Base-by-base conservation (phyloP, 30 jellyfish, hydroid and myxozoan species). In the Turritopsis dohrnii region DNA sequence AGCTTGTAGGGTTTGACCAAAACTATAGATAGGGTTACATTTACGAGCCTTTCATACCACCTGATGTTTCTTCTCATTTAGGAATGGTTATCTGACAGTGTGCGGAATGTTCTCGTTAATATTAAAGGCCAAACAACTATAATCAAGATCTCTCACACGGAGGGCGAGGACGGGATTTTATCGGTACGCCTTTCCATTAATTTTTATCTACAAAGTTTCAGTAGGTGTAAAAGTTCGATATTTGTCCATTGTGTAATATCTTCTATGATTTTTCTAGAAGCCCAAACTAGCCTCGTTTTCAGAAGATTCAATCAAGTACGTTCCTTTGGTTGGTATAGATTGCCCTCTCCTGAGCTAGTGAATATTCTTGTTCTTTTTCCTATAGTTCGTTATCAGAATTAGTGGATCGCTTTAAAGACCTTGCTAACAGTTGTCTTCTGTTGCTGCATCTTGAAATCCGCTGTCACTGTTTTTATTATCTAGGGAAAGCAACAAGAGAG, bases 391-490 rank as follows among this genome's bases (percentile, higher is more conserved):
- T 91, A 28, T 89, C 83, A 8, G 66, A 65, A 9, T 74, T 88
- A 4, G 87, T 84, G 21, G 85, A 87, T 25, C 90, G 89, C 28
- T 94, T 94, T 60, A 96, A 94, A 85, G 96, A 89, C 0, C 88
- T 94, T 22, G 89, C 97, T 8, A 96, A 94, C 26, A 86, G 89
- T 26, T 88, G 95, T 71, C 89, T 94, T 18, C 82, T 94, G 17
- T 95, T 94, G 21, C 81, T 94, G 54, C 99, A 94, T 81, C 79
- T 94, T 74, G 99, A 94, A 86, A 84, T 94, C n/a, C 93, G 96
- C 25, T 85, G 96, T 84, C 99, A 94, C 83, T 94, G 99, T 71
- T 83, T 94, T 41, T 94, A 84, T 72, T 89, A 75, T 84, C 90
- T 94, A 31, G 90, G 95, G 21, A 95, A 91, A 25, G 99, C 99